Base-by-base conservation (phyloP, 1,140 invertebrate genomes). In the Orius insidiosus region DNA sequence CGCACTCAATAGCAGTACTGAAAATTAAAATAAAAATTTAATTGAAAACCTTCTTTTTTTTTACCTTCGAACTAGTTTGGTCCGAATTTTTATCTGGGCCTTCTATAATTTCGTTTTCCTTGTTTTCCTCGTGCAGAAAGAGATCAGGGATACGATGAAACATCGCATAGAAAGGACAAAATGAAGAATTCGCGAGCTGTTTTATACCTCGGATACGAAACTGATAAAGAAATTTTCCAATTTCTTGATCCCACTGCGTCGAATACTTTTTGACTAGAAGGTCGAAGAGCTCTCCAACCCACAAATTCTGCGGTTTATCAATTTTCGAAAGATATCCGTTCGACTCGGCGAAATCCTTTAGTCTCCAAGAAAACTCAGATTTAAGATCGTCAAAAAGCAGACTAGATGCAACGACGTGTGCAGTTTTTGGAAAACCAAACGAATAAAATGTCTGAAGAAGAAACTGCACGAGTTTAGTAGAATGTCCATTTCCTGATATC, bases 391-490 rank as follows among this genome's bases (percentile, higher is more conserved):
- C 33, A 38, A 45, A 38, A n/a, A 49, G 15, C 10, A 5, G 1
- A 38, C 11, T 15, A 37, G 11, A 44, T 45, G 37, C 16, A 7
- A 24, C 24, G 7, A 24, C 24, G 24, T 24, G 3, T 24, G 24
- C 24, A 24, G 19, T 6, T 15, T 45, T 31, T 39, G 59, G 55
- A 50, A 60, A 58, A 7, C 59, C 60, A 43, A 55, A 58, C 11
- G 44, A 53, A 34, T 58, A 60, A 43, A 60, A 60, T n/a, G 54
- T 51, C 24, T 55, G 52, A 47, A 59, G 53, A 6, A 61, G 46
- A 45, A 60, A 59, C 32, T 54, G 48, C 16, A 58, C 49, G 3
- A 55, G 35, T 14, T 48, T 48, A 9, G 18, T 36, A 47, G 52
- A 42, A 18, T 42, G 43, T 36, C 52, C 49, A 43, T 46, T 45